Evolutionary conservation across 2,888 invertebrate species (phyloP).

Genomic region (Thereva unica): DNA sequence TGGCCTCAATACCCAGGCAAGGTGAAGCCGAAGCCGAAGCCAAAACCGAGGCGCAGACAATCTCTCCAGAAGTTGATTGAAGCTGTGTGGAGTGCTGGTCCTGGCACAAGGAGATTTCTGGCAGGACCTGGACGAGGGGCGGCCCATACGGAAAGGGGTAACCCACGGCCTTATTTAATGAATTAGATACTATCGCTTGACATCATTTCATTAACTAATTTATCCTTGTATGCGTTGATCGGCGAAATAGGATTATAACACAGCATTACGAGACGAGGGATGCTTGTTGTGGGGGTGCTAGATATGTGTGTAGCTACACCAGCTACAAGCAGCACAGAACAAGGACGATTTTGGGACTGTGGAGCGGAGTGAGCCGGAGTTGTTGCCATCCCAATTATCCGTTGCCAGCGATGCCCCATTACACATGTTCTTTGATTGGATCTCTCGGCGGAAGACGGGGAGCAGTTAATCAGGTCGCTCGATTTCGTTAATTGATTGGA

Average conservation of each 20-base stretch:
- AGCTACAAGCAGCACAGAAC: no score
- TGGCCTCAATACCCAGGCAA: not conserved
- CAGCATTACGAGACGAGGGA: constrained; percentile 5
- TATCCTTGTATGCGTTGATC: constrained; percentile 42
- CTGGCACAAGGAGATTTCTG: not conserved
- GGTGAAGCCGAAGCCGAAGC: not conserved
- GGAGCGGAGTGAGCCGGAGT: not conserved
- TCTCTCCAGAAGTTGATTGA: constrained; percentile 6
- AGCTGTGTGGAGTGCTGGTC: not conserved
- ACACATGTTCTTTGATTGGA: constrained; percentile 42
- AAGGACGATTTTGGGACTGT: no score
- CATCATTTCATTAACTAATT: constrained; percentile 47
- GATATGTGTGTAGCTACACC: no score
- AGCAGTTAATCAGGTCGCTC: constrained; percentile 39
- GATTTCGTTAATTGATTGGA: constrained; percentile 40
- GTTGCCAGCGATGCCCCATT: constrained; percentile 39
- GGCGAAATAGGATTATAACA: constrained; percentile 33
- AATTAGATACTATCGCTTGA: constrained; percentile 46
- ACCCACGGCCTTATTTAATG: constrained; percentile 45
- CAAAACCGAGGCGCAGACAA: constrained; percentile 5
- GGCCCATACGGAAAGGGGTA: constrained; percentile 38
- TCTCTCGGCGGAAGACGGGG: constrained; percentile 31
- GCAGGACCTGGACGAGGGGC: constrained; percentile 27
- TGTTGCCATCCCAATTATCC: constrained; percentile 39
- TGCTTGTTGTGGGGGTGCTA: no score